Evolutionary conservation across 2,113 vertebrate genomes (phyloP).

Genomic region (Carettochelys insculpta): DNA sequence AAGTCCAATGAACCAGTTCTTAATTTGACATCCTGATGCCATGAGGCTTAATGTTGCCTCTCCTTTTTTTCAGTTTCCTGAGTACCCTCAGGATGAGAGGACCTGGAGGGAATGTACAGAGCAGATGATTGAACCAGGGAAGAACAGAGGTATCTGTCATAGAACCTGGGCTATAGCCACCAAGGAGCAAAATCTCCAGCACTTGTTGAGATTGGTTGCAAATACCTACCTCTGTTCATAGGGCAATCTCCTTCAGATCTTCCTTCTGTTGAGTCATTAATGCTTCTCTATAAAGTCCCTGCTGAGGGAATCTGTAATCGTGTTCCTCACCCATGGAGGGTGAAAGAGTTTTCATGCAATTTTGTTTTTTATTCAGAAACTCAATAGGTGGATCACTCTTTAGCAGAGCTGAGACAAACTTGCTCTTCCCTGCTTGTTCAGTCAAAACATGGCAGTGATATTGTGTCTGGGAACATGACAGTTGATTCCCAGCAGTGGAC

Average conservation of each 20-base stretch:
- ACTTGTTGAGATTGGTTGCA: neutral
- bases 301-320: too few relatives aligned
- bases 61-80: neutral
- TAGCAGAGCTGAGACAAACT: neutral
- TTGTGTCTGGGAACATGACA: neutral
- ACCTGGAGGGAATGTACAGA: neutral
- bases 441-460: neutral
- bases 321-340: too few relatives aligned
- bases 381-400: neutral
- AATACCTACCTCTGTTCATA: neutral
- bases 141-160: neutral
- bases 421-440: neutral
- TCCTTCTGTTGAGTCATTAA: neutral
- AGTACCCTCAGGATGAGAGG: neutral
- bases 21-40: neutral
- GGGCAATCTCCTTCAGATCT: neutral
- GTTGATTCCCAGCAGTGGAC: neutral
- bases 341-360: too few relatives aligned
- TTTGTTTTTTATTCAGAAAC: neutral
- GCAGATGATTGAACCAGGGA: neutral
- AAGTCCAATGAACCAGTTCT: neutral
- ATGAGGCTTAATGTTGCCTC: neutral
- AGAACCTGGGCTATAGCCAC: neutral
- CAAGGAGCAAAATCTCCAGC: neutral
- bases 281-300: neutral